These are phyloP conservation scores for Lepus oiostolus DNA, from an alignment of 2,797 vertebrate species.

Conservation along the genomic window DNA sequence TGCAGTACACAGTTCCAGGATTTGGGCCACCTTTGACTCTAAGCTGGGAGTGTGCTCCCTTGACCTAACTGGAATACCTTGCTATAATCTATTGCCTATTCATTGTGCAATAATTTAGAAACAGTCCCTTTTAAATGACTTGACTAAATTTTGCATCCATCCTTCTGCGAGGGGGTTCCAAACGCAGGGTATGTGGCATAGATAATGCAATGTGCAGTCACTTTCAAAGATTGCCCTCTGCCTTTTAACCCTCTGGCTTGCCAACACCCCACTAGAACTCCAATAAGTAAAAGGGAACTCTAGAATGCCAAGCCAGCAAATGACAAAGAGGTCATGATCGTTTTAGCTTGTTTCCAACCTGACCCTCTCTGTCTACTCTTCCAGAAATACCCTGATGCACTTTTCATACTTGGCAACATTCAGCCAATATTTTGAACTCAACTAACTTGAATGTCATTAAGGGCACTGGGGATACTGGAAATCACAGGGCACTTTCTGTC, in stretches of 20 bases:
- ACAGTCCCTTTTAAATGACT: background rate
- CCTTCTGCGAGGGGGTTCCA: background rate
- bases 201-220: background rate
- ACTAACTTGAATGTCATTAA: background rate
- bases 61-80: background rate
- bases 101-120: background rate
- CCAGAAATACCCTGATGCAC: background rate
- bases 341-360: background rate
- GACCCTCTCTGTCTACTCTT: background rate
- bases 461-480: background rate
- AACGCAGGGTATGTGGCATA: accelerated
- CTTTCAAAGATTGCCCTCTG: background rate
- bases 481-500: background rate
- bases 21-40: background rate
- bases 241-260: background rate
- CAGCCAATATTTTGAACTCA: background rate
- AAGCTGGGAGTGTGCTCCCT: background rate
- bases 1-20: no score
- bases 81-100: background rate
- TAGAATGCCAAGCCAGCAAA: background rate
- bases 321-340: background rate
- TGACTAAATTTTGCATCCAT: background rate
- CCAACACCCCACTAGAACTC: background rate
- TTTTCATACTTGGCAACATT: background rate
- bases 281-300: background rate